Evolutionary conservation across 2,888 invertebrate species (phyloP), one percentile per base, ranked within the genome.

Genomic region (Beris chalybata): DNA sequence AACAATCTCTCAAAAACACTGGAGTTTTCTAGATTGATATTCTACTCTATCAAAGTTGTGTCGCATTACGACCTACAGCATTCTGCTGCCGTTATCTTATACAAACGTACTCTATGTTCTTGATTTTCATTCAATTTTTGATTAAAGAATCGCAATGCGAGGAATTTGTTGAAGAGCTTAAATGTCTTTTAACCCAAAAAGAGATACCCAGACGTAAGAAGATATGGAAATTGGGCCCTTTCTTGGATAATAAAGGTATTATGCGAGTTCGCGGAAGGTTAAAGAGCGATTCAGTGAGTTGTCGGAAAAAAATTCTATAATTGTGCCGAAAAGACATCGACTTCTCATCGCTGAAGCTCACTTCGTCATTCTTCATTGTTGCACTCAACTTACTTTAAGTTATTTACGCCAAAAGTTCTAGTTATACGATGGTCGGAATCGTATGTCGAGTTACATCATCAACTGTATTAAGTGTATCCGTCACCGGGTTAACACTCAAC

Each of bases 181-280:
- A 22, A 22, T 22, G 22, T 22, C 3, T 22, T 22, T 22, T 22
- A 22, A 22, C 2, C 22, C 22, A 22, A 22, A 22, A 22, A 3
- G 22, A 22, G 22, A 22, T 22, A 22, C 22, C 22, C 22, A 22
- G 22, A 22, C 11, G n/a, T 12, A 45, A 3, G 2, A 45, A 45
- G 45, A 1, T 45, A n/a, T n/a, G 1, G 3, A 45, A 45, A 45
- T n/a, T 45, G n/a, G 3, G n/a, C 3, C 45, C 45, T n/a, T 45
- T 45, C 45, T 1, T 22, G 22, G 22, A 22, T 22, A 22, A 1
- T 22, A 22, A 22, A 22, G 22, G 22, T 22, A 22, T 45, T 45
- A 45, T 45, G 45, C 45, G 45, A 12, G 22, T 22, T 22, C n/a
- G 57, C 13, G 57, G 57, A 5, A 57, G 57, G 38, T 15, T 57